Evolutionary conservation across 1,140 invertebrate genomes (phyloP).

Genomic region (Trichoplusia ni): DNA sequence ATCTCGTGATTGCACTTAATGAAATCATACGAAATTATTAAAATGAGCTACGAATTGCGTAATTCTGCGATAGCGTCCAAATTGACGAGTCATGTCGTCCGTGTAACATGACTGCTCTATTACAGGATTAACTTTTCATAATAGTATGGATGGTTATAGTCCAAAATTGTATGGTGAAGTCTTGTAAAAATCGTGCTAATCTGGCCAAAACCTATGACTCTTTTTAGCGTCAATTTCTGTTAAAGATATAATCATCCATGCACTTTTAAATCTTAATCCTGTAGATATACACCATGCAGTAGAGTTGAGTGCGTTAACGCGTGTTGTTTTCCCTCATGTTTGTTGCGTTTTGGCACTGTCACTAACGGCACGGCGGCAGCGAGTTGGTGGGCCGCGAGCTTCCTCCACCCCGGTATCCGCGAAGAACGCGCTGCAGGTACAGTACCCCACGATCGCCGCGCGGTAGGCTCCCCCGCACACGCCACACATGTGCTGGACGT

Average conservation of each 20-base stretch:
- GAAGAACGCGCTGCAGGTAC: constrained; percentile 82
- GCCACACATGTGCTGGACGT: constrained; percentile 47
- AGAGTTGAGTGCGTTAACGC: constrained; percentile 69
- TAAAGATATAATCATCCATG: no score
- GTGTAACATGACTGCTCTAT: no score
- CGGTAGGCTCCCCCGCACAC: constrained; percentile 51
- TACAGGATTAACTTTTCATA: no score
- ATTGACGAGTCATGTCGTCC: background rate
- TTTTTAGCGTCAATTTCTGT: no score
- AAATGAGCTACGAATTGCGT: background rate
- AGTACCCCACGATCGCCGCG: constrained; percentile 73
- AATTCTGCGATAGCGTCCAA: no score
- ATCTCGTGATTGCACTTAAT: background rate
- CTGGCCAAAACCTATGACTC: no score
- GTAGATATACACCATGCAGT: constrained; percentile 26
- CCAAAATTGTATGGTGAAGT: no score
- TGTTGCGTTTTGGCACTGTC: constrained; percentile 72
- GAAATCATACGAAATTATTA: background rate
- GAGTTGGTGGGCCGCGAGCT: constrained; percentile 73
- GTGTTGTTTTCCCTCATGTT: constrained; percentile 75
- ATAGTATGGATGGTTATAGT: no score
- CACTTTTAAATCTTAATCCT: no score
- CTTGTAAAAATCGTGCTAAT: no score
- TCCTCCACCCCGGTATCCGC: constrained; percentile 79
- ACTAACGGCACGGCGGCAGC: constrained; percentile 76